Base-by-base conservation (phyloP, 2,888 invertebrate species). In the Neria commutata region DNA sequence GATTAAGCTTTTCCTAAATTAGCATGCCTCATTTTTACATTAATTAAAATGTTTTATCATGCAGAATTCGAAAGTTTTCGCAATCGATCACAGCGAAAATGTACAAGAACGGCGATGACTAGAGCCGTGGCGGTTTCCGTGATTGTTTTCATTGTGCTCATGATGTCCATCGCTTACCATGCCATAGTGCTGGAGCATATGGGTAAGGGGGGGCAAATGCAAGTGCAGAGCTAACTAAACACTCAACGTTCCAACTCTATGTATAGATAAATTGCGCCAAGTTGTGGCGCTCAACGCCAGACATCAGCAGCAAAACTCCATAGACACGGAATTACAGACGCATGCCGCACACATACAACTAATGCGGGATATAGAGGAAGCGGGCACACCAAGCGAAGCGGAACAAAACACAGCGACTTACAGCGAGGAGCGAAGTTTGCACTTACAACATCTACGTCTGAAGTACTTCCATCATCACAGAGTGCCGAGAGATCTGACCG, bases 101-200 rank as follows among this genome's bases (percentile, higher is more conserved):
- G 67, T 19, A 62, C 58, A 17, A 67, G 67, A 8, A n/a, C 65
- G 4, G 55, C 62, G 25, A 62, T 63, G 34, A 62, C 63, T n/a
- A 69, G 71, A 23, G 62, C 71, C 19, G 56, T 75, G 40, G 65
- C 69, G 10, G 60, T 77, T 46, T 71, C 71, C 1, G 26, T 63
- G 1, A 19, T 74, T 34, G 66, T 73, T n/a, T 59, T 76, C 2
- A n/a, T 72, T 1, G 56, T 70, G 3, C 47, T 78, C 17, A 59
- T 74, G 2, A 65, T 73, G 46, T 69, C 76, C 6, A 56, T 78
- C 4, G 63, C 78, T 25, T 78, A 78, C 52, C 71, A 77, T 68
- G 73, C 71, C 14, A 68, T 75, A 45, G 74, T 72, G 0, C 54
- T 75, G 40, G 77, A 78, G 21, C 56, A 72, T 46, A 74, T 75